phyloP scores from a whole-genome alignment of 1,140 invertebrate genomes.

The Oncopeltus fasciatus region DNA sequence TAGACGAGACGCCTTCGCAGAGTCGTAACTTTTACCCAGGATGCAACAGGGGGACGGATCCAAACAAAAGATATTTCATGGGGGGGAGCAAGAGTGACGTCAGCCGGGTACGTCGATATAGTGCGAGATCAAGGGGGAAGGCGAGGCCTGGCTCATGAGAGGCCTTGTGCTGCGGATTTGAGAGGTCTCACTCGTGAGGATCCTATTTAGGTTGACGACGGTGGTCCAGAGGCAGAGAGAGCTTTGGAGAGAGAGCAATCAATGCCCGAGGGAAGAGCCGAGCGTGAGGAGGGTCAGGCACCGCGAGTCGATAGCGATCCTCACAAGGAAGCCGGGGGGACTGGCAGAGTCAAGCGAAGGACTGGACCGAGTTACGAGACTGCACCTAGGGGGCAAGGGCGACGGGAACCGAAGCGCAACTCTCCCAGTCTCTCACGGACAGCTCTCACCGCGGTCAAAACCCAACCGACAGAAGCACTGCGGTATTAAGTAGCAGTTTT shows the following conservation, averaged over 20 bases:
- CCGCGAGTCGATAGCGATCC: slow-evolving; percentile 23
- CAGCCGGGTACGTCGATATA: slow-evolving; percentile 4
- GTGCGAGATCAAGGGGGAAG: too few relatives aligned
- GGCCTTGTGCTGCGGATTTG: too few relatives aligned
- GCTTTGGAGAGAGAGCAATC: not conserved
- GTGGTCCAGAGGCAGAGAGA: not conserved
- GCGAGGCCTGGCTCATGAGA: too few relatives aligned
- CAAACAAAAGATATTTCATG: slow-evolving; percentile 25
- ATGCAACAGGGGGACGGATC: slow-evolving; percentile 22
- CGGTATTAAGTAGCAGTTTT: slow-evolving; percentile 9
- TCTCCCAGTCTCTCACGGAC: too few relatives aligned
- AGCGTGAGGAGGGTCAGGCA: slow-evolving; percentile 22
- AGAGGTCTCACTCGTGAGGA: not conserved
- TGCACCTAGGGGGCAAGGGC: too few relatives aligned
- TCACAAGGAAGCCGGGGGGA: not conserved
- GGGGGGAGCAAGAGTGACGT: slow-evolving; percentile 13
- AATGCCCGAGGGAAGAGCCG: too few relatives aligned
- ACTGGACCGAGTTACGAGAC: too few relatives aligned
- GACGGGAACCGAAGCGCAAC: too few relatives aligned
- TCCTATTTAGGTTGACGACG: not conserved
- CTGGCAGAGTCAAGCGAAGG: not conserved
- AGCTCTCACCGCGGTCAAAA: too few relatives aligned
- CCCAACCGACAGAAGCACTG: too few relatives aligned
- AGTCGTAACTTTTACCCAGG: slow-evolving; percentile 19
- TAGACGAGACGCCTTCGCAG: too few relatives aligned